These are phyloP conservation scores for Phalacrocorax carbo DNA, from an alignment of 2,113 vertebrate species.

Conservation along the genomic window DNA sequence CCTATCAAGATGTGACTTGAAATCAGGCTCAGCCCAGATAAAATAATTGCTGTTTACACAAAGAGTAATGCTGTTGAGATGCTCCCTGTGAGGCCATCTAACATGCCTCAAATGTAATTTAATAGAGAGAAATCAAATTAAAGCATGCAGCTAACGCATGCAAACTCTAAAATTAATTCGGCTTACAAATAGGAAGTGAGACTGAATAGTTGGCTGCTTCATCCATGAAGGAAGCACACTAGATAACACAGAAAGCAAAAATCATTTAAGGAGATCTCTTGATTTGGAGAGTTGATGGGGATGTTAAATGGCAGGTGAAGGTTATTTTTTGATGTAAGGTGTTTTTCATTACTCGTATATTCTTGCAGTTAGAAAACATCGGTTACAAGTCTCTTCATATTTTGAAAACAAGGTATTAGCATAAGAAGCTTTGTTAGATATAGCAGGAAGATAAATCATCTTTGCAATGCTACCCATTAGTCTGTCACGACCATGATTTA, in stretches of 20 bases:
- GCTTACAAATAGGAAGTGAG: neutral
- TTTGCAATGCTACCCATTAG: constrained; percentile 10
- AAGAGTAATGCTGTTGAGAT: neutral
- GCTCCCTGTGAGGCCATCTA: neutral
- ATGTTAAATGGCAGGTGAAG: neutral
- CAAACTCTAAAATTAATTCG: neutral
- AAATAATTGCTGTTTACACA: neutral
- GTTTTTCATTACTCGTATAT: neutral
- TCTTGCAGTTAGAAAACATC: constrained; percentile 20
- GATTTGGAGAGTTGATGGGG: neutral
- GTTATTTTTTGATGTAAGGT: neutral
- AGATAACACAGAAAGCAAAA: neutral
- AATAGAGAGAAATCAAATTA: constrained; percentile 13
- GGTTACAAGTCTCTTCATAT: neutral
- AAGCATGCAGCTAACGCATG: neutral
- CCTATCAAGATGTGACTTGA: neutral
- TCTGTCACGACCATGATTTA: constrained; percentile 14
- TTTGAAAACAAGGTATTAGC: constrained; percentile 21
- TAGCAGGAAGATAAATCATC: constrained; percentile 21
- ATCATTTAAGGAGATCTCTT: neutral
- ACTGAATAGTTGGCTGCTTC: neutral
- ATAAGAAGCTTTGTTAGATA: constrained; percentile 39
- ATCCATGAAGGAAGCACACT: neutral
- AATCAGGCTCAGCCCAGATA: neutral
- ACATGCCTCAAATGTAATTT: neutral